These are phyloP conservation scores for Dromas ardeola DNA, from an alignment of 2,113 vertebrate species.

Conservation along the genomic window DNA sequence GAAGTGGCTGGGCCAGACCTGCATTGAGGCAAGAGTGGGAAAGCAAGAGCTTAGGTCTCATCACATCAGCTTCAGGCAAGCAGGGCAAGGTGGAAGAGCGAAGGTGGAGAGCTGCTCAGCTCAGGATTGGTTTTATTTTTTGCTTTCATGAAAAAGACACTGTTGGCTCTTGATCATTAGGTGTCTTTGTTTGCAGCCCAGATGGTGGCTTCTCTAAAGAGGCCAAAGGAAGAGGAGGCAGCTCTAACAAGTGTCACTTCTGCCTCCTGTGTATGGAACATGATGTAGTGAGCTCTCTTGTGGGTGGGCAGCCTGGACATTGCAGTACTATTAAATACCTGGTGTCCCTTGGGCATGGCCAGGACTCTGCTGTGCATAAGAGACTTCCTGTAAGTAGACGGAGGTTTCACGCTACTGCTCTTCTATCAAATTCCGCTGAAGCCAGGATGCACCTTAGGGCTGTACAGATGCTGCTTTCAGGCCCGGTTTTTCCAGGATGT, in stretches of 20 bases:
- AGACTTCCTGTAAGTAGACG: background rate
- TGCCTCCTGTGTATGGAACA: background rate
- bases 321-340: background rate
- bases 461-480: background rate
- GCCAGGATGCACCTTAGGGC: background rate
- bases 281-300: background rate
- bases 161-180: background rate
- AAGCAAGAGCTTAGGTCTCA: background rate
- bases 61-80: background rate
- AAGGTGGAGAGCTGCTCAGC: background rate
- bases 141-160: background rate
- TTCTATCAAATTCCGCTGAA: background rate
- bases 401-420: background rate
- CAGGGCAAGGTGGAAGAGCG: background rate
- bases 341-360: background rate
- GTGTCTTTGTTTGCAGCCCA: background rate
- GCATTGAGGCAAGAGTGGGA: background rate
- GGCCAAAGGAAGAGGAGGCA: background rate
- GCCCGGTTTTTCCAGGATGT: background rate
- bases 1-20: background rate
- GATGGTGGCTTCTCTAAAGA: background rate
- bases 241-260: background rate
- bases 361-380: background rate
- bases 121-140: background rate
- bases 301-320: background rate